These are phyloP conservation scores for Illadopsis cleaveri DNA, from an alignment of 2,113 vertebrate genomes.

Conservation along the genomic window DNA sequence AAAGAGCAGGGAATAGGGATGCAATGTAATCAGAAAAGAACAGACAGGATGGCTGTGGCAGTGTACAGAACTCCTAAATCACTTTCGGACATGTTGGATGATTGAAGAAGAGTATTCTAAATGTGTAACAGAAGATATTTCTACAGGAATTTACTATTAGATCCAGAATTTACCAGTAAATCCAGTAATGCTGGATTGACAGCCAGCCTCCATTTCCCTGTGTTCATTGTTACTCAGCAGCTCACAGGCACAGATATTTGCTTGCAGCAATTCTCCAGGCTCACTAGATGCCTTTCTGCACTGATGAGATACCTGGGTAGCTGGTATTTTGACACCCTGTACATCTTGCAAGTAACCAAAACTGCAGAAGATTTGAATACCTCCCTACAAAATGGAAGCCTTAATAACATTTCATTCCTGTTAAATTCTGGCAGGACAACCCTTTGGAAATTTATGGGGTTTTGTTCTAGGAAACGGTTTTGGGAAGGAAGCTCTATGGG, in stretches of 20 bases:
- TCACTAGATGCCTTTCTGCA: neutral
- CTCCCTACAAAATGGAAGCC: neutral
- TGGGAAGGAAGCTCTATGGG: neutral
- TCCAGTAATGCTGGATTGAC: neutral
- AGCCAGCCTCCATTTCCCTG: neutral
- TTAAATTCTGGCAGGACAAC: neutral
- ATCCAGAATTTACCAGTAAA: neutral
- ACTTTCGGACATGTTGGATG: neutral
- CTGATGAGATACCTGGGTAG: neutral
- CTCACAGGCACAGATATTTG: neutral
- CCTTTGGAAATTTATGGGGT: neutral
- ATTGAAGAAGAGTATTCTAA: neutral
- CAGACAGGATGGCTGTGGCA: neutral
- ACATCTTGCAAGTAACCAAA: neutral
- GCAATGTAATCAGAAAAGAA: neutral
- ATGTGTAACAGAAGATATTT: neutral
- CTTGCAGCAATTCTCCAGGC: neutral
- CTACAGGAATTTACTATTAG: neutral
- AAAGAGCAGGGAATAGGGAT: neutral
- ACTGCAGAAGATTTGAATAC: neutral
- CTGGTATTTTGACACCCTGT: neutral
- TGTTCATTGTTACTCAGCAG: fast-evolving
- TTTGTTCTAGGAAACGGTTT: neutral
- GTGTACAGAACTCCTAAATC: neutral
- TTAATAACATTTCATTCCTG: neutral